Evolutionary conservation across 1,140 invertebrate genomes (phyloP).

Genomic region (Lamellibrachia luymesi): DNA sequence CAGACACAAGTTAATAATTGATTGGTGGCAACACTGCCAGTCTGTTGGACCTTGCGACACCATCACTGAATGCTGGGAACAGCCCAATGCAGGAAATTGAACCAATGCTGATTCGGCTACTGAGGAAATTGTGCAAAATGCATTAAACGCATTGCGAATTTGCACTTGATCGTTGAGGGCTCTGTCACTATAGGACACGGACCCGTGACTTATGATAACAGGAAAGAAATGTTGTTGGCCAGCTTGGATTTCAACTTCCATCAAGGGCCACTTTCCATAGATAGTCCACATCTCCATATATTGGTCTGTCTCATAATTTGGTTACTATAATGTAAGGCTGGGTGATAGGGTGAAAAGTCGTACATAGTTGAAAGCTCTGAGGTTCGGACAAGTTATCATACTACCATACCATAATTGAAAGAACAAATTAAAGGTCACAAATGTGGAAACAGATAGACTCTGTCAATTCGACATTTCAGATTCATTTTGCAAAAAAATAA

Average conservation of each 20-base stretch:
- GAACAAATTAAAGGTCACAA: no score
- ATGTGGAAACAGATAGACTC: no score
- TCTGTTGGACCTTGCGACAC: background rate
- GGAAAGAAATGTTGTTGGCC: background rate
- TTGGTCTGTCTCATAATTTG: no score
- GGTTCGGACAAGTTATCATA: no score
- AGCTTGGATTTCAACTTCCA: background rate
- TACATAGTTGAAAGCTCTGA: no score
- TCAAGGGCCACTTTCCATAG: background rate
- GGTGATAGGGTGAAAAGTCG: no score
- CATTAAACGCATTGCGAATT: background rate
- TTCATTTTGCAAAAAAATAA: no score
- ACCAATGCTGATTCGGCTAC: background rate
- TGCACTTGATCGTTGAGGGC: background rate
- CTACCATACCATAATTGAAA: no score
- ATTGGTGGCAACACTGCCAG: background rate
- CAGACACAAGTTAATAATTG: background rate
- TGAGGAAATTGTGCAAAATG: background rate
- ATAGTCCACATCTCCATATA: no score
- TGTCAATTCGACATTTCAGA: no score
- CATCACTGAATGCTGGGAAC: background rate
- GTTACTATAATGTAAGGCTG: no score
- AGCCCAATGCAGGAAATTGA: background rate
- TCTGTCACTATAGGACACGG: background rate
- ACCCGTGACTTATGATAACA: background rate